Base-by-base conservation (phyloP, 2,797 vertebrate genomes). In the Oryzias sinensis region DNA sequence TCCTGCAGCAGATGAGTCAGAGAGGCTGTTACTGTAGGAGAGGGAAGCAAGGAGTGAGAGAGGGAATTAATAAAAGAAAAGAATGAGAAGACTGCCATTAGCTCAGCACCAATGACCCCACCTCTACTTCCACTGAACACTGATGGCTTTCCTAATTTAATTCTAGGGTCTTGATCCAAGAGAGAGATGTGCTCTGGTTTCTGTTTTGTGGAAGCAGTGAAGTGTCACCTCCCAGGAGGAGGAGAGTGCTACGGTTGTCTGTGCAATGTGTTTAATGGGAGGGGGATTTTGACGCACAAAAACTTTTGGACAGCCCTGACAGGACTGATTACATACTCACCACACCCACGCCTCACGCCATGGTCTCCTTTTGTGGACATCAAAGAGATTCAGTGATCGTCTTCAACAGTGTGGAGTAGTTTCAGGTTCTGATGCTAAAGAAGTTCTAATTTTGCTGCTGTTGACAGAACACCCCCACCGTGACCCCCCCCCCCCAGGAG, bases 1-100 rank as follows among this genome's bases (percentile, higher is more conserved):
- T 80, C 63, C 86, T 83, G 78, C 82, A 82, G 83, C 74, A 68
- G 81, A 89, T 90, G 89, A 90, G 84, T 88, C 88, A 90, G 79
- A 87, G 74, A 81, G 80, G 77, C 82, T 82, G 79, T 68, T 87
- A 80, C 78, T 79, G 80, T 80, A 74, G 66, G 56, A 68, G 71
- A 74, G 59, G 73, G 77, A 70, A 63, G 67, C 54, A 51, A 61
- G 57, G 48, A 74, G 80, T 53, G 49, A 69, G 62, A 70, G 63
- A 68, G 73, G 53, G 79, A 77, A 86, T 87, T 86, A 87, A 88
- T 81, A 65, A 65, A 79, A 82, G 76, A 66, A 78, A 76, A 79
- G 65, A 77, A 62, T 47, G 69, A 79, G 76, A 68, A 66, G 75
- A 25, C 73, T 65, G 75, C 80, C 82, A 70, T 84, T 80, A 82